These are phyloP conservation scores for Clarias pachynema DNA, from an alignment of 2,797 vertebrate species.

Conservation along the genomic window DNA sequence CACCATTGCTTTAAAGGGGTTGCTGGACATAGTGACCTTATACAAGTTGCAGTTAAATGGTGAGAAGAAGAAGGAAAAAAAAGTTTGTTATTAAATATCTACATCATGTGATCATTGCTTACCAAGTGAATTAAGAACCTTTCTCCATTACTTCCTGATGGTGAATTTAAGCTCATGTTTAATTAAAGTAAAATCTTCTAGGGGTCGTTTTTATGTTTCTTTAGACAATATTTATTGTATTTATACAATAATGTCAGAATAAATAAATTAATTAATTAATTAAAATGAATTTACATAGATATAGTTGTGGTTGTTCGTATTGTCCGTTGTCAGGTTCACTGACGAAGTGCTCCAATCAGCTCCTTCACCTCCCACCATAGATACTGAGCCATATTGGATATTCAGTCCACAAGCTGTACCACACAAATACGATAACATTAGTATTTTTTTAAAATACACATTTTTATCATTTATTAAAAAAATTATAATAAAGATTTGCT, in stretches of 20 bases:
- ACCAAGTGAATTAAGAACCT: neutral
- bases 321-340: accelerated
- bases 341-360: slow-evolving; percentile 67
- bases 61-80: neutral
- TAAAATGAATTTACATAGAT: slow-evolving; percentile 58
- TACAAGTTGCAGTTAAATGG: neutral
- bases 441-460: neutral
- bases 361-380: neutral
- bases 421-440: slow-evolving; percentile 27
- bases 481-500: neutral
- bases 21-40: slow-evolving; percentile 67
- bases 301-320: slow-evolving; percentile 52
- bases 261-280: neutral
- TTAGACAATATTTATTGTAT: neutral
- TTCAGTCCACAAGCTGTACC: slow-evolving; percentile 66
- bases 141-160: neutral
- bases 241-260: neutral
- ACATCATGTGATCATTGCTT: neutral
- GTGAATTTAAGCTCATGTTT: no score
- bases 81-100: neutral
- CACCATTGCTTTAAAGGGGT: slow-evolving; percentile 63
- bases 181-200: neutral
- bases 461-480: neutral
- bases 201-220: neutral
- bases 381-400: slow-evolving; percentile 49